phyloP scores from a whole-genome alignment of 1,140 invertebrate genomes.

The Sweltsa coloradensis region DNA sequence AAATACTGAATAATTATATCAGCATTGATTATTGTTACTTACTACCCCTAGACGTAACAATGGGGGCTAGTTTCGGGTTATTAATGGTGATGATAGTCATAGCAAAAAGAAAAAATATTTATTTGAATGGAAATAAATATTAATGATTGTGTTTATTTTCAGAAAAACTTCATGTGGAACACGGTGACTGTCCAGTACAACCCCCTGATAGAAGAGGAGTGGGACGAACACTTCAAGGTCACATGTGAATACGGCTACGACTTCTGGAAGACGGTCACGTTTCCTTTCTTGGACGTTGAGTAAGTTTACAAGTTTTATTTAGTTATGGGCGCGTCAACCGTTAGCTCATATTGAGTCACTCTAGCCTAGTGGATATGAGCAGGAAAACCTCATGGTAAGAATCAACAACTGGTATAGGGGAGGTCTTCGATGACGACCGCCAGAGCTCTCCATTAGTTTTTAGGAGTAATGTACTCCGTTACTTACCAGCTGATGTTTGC shows the following conservation, averaged over 20 bases:
- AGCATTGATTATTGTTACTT: background rate
- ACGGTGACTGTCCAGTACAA: conserved; percentile 91
- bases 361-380: too few species aligned
- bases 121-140: background rate
- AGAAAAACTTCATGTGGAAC: conserved; percentile 95
- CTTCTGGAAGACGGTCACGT: conserved; percentile 93
- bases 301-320: conserved; percentile 41
- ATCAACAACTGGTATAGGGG: too few species aligned
- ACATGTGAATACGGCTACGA: conserved; percentile 93
- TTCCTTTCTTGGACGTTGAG: conserved; percentile 89
- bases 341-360: too few species aligned
- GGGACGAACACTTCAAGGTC: conserved; percentile 92
- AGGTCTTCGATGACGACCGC: too few species aligned
- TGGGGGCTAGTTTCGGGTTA: background rate
- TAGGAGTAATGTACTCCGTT: too few species aligned
- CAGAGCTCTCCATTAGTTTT: too few species aligned
- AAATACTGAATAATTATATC: background rate
- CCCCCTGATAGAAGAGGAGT: conserved; percentile 84
- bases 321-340: too few species aligned
- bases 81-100: background rate
- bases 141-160: conserved; percentile 20
- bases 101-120: background rate
- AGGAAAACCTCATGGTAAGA: too few species aligned
- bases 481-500: too few species aligned
- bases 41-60: background rate